Evolutionary conservation across 2,797 vertebrate genomes (phyloP).

Genomic region (Helarctos malayanus): DNA sequence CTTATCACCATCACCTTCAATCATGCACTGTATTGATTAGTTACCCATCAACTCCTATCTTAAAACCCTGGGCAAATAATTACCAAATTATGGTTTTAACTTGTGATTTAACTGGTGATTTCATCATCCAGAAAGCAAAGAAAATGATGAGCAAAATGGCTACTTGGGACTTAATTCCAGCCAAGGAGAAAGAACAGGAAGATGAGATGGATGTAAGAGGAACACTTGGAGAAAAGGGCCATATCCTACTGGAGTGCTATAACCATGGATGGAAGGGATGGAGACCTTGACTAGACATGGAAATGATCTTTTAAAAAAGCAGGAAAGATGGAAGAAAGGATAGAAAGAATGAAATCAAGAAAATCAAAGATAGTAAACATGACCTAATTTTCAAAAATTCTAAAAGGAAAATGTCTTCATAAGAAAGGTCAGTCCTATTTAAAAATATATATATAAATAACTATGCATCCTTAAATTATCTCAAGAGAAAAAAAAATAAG

Average conservation of each 20-base stretch:
- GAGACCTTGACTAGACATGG: not conserved
- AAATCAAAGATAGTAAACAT: not conserved
- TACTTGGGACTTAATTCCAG: not conserved
- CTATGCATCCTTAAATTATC: not conserved
- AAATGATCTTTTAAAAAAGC: not conserved
- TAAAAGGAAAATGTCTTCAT: not conserved
- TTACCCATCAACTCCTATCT: not conserved
- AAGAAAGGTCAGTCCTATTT: not conserved
- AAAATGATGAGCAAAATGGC: not conserved
- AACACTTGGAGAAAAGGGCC: not conserved
- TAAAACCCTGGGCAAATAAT: not conserved
- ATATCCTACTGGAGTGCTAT: accelerated
- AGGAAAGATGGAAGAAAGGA: not conserved
- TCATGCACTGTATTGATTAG: not conserved
- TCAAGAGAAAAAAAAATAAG: not conserved
- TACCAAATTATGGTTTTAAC: not conserved
- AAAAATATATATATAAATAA: not conserved
- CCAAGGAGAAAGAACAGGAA: not conserved
- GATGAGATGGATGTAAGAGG: not conserved
- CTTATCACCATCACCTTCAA: not conserved
- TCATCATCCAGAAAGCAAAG: slow-evolving; percentile 47
- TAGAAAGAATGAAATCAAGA: not conserved
- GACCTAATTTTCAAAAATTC: not conserved
- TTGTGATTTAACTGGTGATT: not conserved
- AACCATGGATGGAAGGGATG: accelerated